Percentiles rank a stretch among this genome's conserved stretches.
Conservation (phyloP, 2,797 vertebrate species). For the Manis crassicaudata region DNA sequence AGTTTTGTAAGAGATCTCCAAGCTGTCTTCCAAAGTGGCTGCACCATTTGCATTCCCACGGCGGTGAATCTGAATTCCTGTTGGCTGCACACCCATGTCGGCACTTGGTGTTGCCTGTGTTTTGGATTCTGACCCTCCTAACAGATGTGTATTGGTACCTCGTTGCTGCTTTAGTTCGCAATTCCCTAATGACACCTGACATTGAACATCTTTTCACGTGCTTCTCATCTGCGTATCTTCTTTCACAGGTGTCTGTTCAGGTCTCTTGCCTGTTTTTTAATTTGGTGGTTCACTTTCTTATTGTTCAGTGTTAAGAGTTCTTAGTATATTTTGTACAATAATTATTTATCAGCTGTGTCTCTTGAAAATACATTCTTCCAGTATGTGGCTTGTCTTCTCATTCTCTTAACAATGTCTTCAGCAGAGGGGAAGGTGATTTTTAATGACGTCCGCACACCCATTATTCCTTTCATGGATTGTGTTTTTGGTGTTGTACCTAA, state of each 20-base stretch:
- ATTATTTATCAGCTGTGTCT: not conserved
- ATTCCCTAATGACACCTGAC: not conserved
- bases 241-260: not conserved
- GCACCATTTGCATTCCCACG: not conserved
- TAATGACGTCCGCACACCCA: not conserved
- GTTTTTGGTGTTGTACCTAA: not conserved
- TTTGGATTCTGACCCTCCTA: not conserved
- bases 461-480: not conserved
- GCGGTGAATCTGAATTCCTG: not conserved
- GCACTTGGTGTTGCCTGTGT: not conserved
- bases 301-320: not conserved
- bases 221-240: not conserved
- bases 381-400: not conserved
- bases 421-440: not conserved
- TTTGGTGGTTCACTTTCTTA: not conserved
- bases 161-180: not conserved
- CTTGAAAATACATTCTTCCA: not conserved
- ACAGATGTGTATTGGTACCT: not conserved
- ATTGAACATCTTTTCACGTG: not conserved
- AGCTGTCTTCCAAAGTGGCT: not conserved
- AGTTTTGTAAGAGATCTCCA: not conserved
- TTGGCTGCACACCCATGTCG: not conserved
- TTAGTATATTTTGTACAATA: not conserved
- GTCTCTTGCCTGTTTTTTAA: not conserved
- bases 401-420: not conserved